Evolutionary conservation across 2,797 vertebrate species (phyloP).

Genomic region (Arnoldichthys spilopterus): DNA sequence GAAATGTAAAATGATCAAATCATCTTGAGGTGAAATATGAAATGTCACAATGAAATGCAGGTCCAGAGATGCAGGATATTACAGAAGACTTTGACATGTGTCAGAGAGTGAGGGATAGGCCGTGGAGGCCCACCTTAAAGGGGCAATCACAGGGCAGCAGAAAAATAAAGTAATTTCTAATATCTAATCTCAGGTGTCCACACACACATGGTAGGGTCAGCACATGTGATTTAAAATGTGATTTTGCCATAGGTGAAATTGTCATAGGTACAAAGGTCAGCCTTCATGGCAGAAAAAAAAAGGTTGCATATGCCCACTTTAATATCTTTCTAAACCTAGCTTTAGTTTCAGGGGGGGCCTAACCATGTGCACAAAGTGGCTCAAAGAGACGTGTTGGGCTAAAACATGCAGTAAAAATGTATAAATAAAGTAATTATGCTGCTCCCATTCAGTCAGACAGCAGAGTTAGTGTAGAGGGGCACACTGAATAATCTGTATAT

Average conservation of each 20-base stretch:
- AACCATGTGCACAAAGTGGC: too few relatives aligned
- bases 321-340: too few relatives aligned
- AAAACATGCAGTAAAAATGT: too few relatives aligned
- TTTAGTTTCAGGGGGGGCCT: too few relatives aligned
- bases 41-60: not conserved
- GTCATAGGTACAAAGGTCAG: not conserved
- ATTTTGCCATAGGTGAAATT: conserved; percentile 14
- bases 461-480: too few relatives aligned
- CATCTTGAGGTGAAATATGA: not conserved
- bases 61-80: not conserved
- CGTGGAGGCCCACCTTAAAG: not conserved
- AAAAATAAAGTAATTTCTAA: conserved; percentile 32
- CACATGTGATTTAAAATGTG: not conserved
- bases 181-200: conserved; percentile 27
- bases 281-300: too few relatives aligned
- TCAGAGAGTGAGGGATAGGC: not conserved
- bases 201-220: not conserved
- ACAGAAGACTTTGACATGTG: conserved; percentile 25
- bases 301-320: too few relatives aligned
- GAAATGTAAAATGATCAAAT: not conserved
- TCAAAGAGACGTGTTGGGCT: too few relatives aligned
- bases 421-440: too few relatives aligned
- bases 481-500: too few relatives aligned
- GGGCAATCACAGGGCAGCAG: conserved; percentile 7
- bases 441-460: too few relatives aligned